Percentiles rank a stretch among this genome's conserved stretches.
Conservation (phyloP, 2,888 invertebrate species). For the Caenorhabditis wallacei region DNA sequence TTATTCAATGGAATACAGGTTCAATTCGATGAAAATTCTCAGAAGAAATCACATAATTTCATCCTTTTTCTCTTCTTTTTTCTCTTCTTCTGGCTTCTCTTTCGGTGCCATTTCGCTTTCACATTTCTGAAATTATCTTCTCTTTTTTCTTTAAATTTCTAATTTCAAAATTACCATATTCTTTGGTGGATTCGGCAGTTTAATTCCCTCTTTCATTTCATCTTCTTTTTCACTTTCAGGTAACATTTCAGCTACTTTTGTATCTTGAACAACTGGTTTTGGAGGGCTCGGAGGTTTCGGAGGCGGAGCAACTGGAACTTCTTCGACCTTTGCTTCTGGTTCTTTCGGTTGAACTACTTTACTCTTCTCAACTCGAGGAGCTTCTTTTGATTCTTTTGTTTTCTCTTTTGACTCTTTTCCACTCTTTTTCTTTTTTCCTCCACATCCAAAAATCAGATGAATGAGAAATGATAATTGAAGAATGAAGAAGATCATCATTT, state of each 20-base stretch:
- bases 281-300: conserved; percentile 33
- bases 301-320: conserved; percentile 9
- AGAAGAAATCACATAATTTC: conserved; percentile 21
- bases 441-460: neutral
- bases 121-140: conserved; percentile 6
- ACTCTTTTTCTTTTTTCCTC: conserved; percentile 39
- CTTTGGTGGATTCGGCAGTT: conserved; percentile 25
- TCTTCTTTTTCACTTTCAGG: conserved; percentile 34
- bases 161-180: conserved; percentile 18
- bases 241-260: conserved; percentile 37
- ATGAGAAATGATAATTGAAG: conserved; percentile 1
- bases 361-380: no score
- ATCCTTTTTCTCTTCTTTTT: conserved; percentile 16
- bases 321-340: conserved; percentile 8
- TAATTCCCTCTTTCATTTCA: conserved; percentile 50
- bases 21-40: neutral
- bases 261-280: conserved; percentile 40
- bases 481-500: conserved; percentile 37
- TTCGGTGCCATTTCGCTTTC: conserved; percentile 6
- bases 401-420: neutral
- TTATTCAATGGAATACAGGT: neutral
- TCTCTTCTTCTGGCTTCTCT: conserved; percentile 17
- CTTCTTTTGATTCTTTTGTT: neutral
- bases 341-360: conserved; percentile 2
- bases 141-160: neutral